Base-by-base conservation (phyloP, 2,113 vertebrate species). In the Phylloscopus trochiloides region DNA sequence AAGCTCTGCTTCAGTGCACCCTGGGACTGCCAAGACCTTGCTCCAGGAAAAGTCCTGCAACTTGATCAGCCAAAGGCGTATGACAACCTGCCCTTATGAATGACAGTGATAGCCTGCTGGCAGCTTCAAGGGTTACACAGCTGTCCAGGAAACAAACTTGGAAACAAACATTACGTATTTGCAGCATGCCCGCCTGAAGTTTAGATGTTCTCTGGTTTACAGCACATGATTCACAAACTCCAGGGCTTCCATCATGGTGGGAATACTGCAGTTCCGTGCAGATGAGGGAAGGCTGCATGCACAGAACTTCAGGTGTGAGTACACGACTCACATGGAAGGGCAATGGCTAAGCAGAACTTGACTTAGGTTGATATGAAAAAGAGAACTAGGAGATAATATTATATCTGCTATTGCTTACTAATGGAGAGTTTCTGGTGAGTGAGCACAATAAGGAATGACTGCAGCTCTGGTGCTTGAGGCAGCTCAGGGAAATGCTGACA, bases 161-260 rank as follows among this genome's bases (percentile, higher is more conserved):
- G 48, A 2, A 11, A 10, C 9, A 47, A 20, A 11, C 14, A 10
- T 52, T 18, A 13, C 0, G 0, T 36, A 8, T 57, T 62, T 84
- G 19, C 28, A 66, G 14, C 11, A 57, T 6, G 9, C 6, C 14
- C 1, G 1, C 5, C 19, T 1, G 1, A 50, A 34, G 16, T 75
- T 77, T 59, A 50, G 9, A 16, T 42, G 12, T 58, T 80, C 17
- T 83, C 59, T 66, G 48, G 7, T 58, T 83, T 80, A n/a, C 8
- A 17, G 26, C 22, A 14, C 1, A 1, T 2, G 36, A 12, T 50
- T 50, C 54, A 42, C 36, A 65, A 68, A 52, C 7, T 13, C 18
- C 17, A 51, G 18, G 13, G 42, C 17, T 76, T 29, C 28, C 2
- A 1, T 24, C 5, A 2, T 5, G 29, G 17, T 29, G 26, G 57